These are phyloP conservation scores for Archaeoteleia sp. DNA, from an alignment of 2,888 invertebrate species.

Conservation along the genomic window DNA sequence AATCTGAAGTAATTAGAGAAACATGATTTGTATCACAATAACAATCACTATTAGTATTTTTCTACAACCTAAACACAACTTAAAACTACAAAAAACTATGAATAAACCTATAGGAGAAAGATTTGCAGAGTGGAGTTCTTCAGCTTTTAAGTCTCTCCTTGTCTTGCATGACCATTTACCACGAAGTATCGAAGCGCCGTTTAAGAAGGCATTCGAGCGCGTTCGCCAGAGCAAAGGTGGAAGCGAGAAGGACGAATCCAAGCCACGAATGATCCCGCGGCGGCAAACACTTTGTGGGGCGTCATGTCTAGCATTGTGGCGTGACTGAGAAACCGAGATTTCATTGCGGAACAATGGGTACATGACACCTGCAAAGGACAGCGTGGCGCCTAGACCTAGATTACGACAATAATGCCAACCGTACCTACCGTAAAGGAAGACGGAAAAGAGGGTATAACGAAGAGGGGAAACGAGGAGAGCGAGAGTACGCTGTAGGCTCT, in stretches of 20 bases:
- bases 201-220: slow-evolving; percentile 22
- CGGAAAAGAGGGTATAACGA: slow-evolving; percentile 36
- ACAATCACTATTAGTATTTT: no score
- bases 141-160: neutral
- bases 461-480: slow-evolving; percentile 22
- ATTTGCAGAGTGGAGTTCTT: no score
- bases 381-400: slow-evolving; percentile 67
- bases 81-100: no score
- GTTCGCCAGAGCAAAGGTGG: slow-evolving; percentile 7
- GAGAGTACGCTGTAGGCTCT: slow-evolving; percentile 23
- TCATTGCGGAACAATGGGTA: slow-evolving; percentile 68
- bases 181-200: slow-evolving; percentile 8
- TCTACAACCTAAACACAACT: no score
- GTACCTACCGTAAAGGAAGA: slow-evolving; percentile 49
- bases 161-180: neutral
- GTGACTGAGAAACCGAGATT: slow-evolving; percentile 60
- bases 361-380: slow-evolving; percentile 65
- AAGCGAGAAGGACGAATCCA: slow-evolving; percentile 27
- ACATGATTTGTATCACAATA: no score
- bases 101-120: no score
- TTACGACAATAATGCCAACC: slow-evolving; percentile 64
- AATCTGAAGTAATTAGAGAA: no score
- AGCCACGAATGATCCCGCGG: slow-evolving; percentile 17
- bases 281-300: slow-evolving; percentile 60
- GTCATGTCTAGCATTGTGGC: slow-evolving; percentile 41